Evolutionary conservation across 1,140 invertebrate genomes (phyloP).

Genomic region (Chironomus striatipennis): DNA sequence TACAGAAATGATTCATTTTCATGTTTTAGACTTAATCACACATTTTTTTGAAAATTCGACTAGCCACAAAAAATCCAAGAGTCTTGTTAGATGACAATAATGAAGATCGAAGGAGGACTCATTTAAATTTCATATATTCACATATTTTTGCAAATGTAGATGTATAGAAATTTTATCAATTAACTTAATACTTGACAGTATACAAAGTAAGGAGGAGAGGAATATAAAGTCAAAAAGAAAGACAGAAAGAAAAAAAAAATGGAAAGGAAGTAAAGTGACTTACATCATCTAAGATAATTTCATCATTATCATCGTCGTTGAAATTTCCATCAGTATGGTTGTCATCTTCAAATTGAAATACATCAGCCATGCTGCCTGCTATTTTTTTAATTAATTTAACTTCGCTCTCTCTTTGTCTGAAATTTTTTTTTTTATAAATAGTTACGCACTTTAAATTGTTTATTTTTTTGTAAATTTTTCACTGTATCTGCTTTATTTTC

Average conservation of each 20-base stretch:
- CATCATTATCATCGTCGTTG: background rate
- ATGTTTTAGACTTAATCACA: too few relatives aligned
- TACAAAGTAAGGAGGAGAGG: background rate
- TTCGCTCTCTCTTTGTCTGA: background rate
- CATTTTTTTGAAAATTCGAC: too few relatives aligned
- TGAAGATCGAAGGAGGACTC: too few relatives aligned
- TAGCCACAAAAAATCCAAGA: too few relatives aligned
- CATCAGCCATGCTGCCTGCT: slow-evolving; percentile 12
- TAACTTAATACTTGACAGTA: background rate
- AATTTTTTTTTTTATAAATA: background rate
- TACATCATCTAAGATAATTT: slow-evolving; percentile 19
- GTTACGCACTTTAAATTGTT: slow-evolving; percentile 7
- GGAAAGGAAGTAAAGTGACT: background rate
- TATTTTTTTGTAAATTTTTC: background rate
- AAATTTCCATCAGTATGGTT: background rate
- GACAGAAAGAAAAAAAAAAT: too few relatives aligned
- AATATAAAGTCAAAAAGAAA: background rate
- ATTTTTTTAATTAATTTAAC: background rate
- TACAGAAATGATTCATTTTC: too few relatives aligned
- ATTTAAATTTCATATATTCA: background rate
- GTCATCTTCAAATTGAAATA: slow-evolving; percentile 18
- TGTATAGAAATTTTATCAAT: background rate
- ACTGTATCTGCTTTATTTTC: too few relatives aligned
- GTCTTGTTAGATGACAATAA: too few relatives aligned
- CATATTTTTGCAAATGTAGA: background rate